phyloP scores from a whole-genome alignment of 2,113 vertebrate species.

The Sylvietta virens region DNA sequence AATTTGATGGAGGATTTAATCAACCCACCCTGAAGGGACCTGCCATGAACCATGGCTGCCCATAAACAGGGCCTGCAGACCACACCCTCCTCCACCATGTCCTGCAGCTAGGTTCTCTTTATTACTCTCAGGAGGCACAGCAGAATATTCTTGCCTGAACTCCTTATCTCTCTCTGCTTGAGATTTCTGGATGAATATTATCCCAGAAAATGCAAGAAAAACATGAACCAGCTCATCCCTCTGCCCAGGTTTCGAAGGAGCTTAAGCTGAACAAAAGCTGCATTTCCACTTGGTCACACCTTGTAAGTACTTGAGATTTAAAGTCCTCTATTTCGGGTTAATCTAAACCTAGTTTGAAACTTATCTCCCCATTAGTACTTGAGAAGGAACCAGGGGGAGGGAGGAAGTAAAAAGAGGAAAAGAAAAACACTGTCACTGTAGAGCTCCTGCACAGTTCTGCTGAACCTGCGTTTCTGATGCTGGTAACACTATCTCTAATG shows the following conservation, averaged over 20 bases:
- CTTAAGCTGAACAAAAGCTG: slow-evolving; percentile 64
- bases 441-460: neutral
- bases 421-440: neutral
- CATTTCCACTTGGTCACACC: slow-evolving; percentile 68
- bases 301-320: slow-evolving; percentile 64
- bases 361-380: slow-evolving; percentile 56
- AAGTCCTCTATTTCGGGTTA: slow-evolving; percentile 51
- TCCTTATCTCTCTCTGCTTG: slow-evolving; percentile 18
- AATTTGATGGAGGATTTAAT: neutral
- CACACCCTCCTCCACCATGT: neutral
- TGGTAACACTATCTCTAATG: slow-evolving; percentile 35
- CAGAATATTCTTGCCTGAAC: neutral
- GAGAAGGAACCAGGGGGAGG: slow-evolving; percentile 19
- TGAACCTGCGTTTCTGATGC: slow-evolving; percentile 24
- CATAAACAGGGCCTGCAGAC: neutral
- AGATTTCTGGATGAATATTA: slow-evolving; percentile 48
- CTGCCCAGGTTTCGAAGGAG: neutral
- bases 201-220: slow-evolving; percentile 53
- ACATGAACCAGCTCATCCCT: slow-evolving; percentile 37
- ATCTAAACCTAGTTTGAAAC: slow-evolving; percentile 58
- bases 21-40: neutral
- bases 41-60: neutral
- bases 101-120: neutral
- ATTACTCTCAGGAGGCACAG: neutral
- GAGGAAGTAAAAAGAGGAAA: neutral